Evolutionary conservation across 2,888 invertebrate genomes (phyloP).

Genomic region (Adela reaumurella): DNA sequence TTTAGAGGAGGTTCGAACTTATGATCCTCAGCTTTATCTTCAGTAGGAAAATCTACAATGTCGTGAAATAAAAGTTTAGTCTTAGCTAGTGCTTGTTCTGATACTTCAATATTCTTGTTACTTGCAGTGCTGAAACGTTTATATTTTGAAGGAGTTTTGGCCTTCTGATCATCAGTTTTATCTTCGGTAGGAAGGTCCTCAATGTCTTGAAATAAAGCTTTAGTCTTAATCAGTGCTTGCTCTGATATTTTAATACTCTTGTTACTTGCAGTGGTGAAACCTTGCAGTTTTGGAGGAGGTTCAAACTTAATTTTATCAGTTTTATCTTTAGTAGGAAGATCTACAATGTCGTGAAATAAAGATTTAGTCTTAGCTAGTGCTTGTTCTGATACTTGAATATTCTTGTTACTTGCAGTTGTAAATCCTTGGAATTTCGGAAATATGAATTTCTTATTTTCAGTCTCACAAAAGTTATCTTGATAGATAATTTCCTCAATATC

Average conservation of each 20-base stretch:
- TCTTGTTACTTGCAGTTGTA: conserved; percentile 9
- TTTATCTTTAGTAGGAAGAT: conserved; percentile 3
- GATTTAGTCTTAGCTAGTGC: conserved; percentile 6
- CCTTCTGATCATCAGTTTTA: conserved; percentile 3
- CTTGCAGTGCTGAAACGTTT: conserved; percentile 7
- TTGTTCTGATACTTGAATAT: conserved; percentile 6
- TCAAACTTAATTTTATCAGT: neutral
- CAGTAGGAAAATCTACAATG: conserved; percentile 1
- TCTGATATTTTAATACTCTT: conserved; percentile 8
- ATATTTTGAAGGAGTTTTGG: neutral
- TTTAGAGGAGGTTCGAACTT: neutral
- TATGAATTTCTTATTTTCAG: too few species aligned
- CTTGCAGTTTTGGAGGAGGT: neutral
- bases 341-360: conserved; percentile 2
- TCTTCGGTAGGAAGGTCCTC: conserved; percentile 3
- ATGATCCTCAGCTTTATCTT: neutral
- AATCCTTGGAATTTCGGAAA: conserved; percentile 5
- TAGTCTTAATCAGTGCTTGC: conserved; percentile 7
- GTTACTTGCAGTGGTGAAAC: conserved; percentile 8
- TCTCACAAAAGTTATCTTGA: too few species aligned
- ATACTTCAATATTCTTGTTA: conserved; percentile 8
- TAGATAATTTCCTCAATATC: conserved; percentile 18
- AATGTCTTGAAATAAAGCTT: conserved; percentile 3
- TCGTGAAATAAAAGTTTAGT: conserved; percentile 8
- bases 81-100: conserved; percentile 7